Evolutionary conservation across 2,113 vertebrate genomes (phyloP), one percentile per base, ranked within the genome.

Genomic region (Eidolon helvum): DNA sequence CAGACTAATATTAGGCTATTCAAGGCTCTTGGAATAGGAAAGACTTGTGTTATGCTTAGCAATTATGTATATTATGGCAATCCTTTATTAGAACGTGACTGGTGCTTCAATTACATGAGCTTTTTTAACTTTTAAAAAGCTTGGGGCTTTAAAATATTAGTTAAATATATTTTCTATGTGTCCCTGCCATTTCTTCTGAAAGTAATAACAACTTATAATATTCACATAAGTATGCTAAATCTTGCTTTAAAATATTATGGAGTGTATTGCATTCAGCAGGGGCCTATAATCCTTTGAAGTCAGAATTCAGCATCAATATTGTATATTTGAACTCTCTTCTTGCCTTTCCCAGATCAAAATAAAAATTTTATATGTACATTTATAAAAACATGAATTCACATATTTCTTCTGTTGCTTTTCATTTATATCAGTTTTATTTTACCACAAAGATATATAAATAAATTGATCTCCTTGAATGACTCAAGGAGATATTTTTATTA

Each of bases 381-480:
- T 86, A 40, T 50, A 77, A 89, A 93, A 65, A 72, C 4, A 14
- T 21, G 14, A 95, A 63, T 40, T 38, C 6, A 10, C 4, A 16
- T 80, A 35, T 90, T 91, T 87, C 19, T 65, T 61, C 16, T 90
- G 5, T 79, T 96, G 18, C 1, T 86, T 86, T 83, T 83, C 78
- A 92, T 43, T 94, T 94, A 24, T 87, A 88, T 90, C 75, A 83
- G 75, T 8, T 97, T 96, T 50, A 90, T 93, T 97, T 50, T 94
- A 68, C 19, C 5, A 43, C 78, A 53, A 77, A 48, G 75, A 87
- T 84, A n/a, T 21, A 87, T 38, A 97, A 82, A 8, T 38, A 94
- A 68, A 92, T 91, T 83, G 63, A 35, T 86, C 55, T 91, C 68
- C 78, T 48, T 66, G 19, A 95, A 30, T 50, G 4, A 89, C 74